Percentiles rank a stretch among this genome's conserved stretches.
Conservation (phyloP, 92 coral and sea anemone species). For the Siderastrea siderea region DNA sequence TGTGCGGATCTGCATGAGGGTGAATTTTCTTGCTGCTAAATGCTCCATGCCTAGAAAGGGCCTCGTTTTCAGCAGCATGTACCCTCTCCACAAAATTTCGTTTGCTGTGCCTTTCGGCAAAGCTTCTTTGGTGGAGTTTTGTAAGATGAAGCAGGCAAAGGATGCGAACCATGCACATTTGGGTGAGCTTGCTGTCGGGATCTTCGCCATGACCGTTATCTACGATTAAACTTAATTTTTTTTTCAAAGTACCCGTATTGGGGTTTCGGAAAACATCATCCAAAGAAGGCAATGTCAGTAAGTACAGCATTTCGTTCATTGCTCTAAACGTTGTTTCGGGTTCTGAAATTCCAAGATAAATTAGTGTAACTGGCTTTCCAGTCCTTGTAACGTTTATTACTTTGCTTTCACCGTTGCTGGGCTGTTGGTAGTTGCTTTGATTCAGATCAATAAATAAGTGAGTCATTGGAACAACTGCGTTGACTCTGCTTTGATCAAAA, state of each 20-base stretch:
- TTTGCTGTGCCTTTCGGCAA: constrained; percentile 81
- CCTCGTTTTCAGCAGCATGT: constrained; percentile 68
- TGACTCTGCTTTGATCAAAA: constrained; percentile 52
- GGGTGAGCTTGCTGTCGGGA: constrained; percentile 70
- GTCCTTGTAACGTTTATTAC: constrained; percentile 45
- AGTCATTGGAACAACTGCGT: constrained; percentile 64
- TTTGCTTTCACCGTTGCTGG: neutral
- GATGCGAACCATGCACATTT: constrained; percentile 70
- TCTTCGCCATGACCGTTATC: constrained; percentile 75
- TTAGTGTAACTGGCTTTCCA: constrained; percentile 56
- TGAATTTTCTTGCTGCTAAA: constrained; percentile 54
- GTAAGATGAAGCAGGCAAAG: constrained; percentile 29
- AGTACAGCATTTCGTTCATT: constrained; percentile 67
- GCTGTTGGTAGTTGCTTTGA: neutral
- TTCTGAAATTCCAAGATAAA: constrained; percentile 56
- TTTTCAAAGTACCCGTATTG: constrained; percentile 49
- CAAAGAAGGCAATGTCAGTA: constrained; percentile 47
- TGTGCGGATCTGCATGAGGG: constrained; percentile 42
- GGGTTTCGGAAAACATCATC: constrained; percentile 60
- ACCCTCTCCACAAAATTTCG: constrained; percentile 71
- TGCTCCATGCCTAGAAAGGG: constrained; percentile 71
- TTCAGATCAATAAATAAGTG: constrained; percentile 57
- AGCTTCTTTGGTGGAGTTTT: constrained; percentile 42
- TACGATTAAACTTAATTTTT: constrained; percentile 48
- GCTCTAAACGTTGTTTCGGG: constrained; percentile 69